Conservation (phyloP, 2,113 vertebrate genomes). For the Miniopterus natalensis region DNA sequence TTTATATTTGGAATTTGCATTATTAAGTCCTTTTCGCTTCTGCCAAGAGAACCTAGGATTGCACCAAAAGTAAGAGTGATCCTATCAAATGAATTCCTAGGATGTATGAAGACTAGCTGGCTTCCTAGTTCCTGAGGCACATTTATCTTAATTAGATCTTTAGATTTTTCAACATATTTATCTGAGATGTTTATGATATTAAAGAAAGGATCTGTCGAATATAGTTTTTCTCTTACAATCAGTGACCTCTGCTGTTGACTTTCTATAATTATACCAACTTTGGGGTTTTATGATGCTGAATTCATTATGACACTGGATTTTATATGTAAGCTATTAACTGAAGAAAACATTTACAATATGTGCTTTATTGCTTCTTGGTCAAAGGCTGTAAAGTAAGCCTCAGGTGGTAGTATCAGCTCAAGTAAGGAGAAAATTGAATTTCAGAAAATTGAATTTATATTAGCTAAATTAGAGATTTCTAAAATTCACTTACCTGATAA, state of each 20-base stretch:
- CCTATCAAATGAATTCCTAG: slow-evolving; percentile 33
- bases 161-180: not conserved
- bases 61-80: slow-evolving; percentile 28
- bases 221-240: not conserved
- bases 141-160: not conserved
- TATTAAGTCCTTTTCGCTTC: slow-evolving; percentile 31
- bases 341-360: not conserved
- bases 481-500: slow-evolving; percentile 11
- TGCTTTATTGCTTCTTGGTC: not conserved
- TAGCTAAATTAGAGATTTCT: slow-evolving; percentile 5
- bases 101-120: slow-evolving; percentile 3
- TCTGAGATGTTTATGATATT: slow-evolving; percentile 2
- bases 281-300: slow-evolving; percentile 2
- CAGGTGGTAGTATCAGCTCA: not conserved
- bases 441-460: not conserved
- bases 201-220: not conserved
- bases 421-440: slow-evolving; percentile 57
- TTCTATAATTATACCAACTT: slow-evolving; percentile 5
- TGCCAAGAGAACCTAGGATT: slow-evolving; percentile 22
- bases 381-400: not conserved
- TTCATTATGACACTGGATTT: not conserved
- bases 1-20: slow-evolving; percentile 32
- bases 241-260: slow-evolving; percentile 18
- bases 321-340: not conserved
- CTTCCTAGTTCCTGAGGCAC: not conserved